Evolutionary conservation across 2,888 invertebrate genomes (phyloP).

Genomic region (Physocephala rufipes): DNA sequence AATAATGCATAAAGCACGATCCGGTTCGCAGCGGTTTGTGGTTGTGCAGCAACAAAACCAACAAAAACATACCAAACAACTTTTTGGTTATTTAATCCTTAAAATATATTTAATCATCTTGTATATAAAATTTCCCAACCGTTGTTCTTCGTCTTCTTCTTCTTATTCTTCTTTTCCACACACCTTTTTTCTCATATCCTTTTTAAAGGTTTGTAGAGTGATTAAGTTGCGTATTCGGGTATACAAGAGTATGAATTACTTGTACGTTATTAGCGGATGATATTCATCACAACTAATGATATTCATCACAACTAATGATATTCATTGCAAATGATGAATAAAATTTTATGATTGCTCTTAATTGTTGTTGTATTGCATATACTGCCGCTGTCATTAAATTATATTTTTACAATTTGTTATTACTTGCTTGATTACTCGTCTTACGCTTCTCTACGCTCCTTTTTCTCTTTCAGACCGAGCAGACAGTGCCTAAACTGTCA

Average conservation of each 20-base stretch:
- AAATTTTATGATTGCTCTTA: background rate
- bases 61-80: conserved; percentile 22
- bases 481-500: background rate
- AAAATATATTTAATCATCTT: background rate
- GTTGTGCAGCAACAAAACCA: background rate
- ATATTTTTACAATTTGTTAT: conserved; percentile 48
- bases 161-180: too few relatives aligned
- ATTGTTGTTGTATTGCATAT: conserved; percentile 1
- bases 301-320: too few relatives aligned
- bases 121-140: background rate
- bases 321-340: too few relatives aligned
- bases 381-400: conserved; percentile 23
- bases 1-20: too few relatives aligned
- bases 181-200: conserved; percentile 37
- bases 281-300: background rate
- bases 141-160: too few relatives aligned
- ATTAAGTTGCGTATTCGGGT: conserved; percentile 44
- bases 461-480: background rate
- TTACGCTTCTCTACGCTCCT: conserved; percentile 9
- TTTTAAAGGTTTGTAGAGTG: conserved; percentile 47
- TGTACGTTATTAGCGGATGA: background rate
- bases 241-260: conserved; percentile 44
- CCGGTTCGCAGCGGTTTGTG: too few relatives aligned
- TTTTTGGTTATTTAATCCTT: background rate
- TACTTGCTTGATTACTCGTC: conserved; percentile 47